phyloP scores from a whole-genome alignment of 1,140 invertebrate genomes.

The Episyrphus balteatus region DNA sequence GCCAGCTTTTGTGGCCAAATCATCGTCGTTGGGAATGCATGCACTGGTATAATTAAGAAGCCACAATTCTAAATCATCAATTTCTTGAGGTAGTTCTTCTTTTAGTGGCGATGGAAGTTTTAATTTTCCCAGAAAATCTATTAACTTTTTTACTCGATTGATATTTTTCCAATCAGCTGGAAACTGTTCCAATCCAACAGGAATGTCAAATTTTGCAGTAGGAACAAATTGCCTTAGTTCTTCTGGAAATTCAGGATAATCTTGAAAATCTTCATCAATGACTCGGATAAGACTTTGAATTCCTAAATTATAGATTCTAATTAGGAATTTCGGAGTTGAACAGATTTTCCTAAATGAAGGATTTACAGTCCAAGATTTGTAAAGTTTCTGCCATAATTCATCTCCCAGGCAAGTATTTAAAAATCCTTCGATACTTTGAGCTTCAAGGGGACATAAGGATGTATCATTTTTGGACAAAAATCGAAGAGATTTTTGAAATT shows the following conservation, averaged over 20 bases:
- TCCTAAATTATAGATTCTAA: constrained; percentile 52
- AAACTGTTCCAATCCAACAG: constrained; percentile 45
- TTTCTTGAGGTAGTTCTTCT: not conserved
- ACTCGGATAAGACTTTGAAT: constrained; percentile 48
- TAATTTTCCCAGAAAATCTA: constrained; percentile 11
- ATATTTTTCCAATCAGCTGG: constrained; percentile 39
- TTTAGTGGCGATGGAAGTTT: constrained; percentile 15
- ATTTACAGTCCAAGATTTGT: constrained; percentile 40
- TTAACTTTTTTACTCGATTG: constrained; percentile 2
- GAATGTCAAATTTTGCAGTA: constrained; percentile 23
- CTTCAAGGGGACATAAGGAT: constrained; percentile 2
- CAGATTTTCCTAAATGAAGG: constrained; percentile 37
- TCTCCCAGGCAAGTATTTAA: constrained; percentile 30
- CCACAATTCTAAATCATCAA: constrained; percentile 11
- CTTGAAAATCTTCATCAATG: constrained; percentile 42
- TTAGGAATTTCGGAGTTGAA: constrained; percentile 45
- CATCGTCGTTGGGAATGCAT: constrained; percentile 7
- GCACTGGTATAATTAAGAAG: constrained; percentile 17
- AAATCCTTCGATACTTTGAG: constrained; percentile 14
- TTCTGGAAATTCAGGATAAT: constrained; percentile 40
- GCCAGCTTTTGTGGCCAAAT: constrained; percentile 2
- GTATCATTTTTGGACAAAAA: constrained; percentile 12
- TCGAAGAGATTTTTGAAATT: constrained; percentile 12
- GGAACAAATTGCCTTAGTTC: constrained; percentile 41
- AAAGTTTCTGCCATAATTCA: constrained; percentile 53